Evolutionary conservation across 1,140 invertebrate species (phyloP), one percentile per base, ranked within the genome.

Genomic region (Drosophila bifasciata): DNA sequence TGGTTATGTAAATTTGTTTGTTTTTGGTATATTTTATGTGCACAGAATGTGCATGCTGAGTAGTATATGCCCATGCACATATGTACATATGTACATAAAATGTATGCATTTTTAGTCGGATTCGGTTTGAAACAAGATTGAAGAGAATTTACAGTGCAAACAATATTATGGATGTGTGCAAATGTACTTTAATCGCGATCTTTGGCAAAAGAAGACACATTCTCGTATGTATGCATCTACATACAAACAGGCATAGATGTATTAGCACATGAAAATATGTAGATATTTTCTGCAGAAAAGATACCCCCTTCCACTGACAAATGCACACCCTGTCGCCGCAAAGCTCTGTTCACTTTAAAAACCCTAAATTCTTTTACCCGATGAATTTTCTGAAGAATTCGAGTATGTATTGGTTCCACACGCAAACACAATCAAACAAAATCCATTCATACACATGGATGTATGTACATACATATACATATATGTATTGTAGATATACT

Each of bases 361-460:
- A 13, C 11, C 51, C 56, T 17, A 53, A 32, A 61, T 60, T 72
- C 51, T 69, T 68, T 62, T 62, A 74, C 64, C 70, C 63, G 66
- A 70, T 74, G 66, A 70, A 53, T 70, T 74, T 74, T 62, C 48
- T 49, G 44, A 70, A 74, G 66, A 74, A 70, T 70, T 74, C 59
- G 64, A 66, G 62, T 69, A 62, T 74, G 49, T 70, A 43, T 70
- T 63, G 43, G 44, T 70, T 70, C 45, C 44, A 21, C 36, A 44
- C 19, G n/a, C 8, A 64, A 46, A 43, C 32, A 59, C 5, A 36
- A 13, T 19, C 17, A 8, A 21, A 44, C 5, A 41, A 9, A 46
- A 16, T 45, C 11, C 15, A 25, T 25, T 25, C 23, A 25, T 25
- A 25, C 23, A 6, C 23, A 25, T 25, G 23, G 23, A 32, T 32